A percentile compares a stretch with the other conserved stretches of the same genome.
phyloP scores from a whole-genome alignment of 2,113 vertebrate species.

The Hippocampus guttulatus region DNA sequence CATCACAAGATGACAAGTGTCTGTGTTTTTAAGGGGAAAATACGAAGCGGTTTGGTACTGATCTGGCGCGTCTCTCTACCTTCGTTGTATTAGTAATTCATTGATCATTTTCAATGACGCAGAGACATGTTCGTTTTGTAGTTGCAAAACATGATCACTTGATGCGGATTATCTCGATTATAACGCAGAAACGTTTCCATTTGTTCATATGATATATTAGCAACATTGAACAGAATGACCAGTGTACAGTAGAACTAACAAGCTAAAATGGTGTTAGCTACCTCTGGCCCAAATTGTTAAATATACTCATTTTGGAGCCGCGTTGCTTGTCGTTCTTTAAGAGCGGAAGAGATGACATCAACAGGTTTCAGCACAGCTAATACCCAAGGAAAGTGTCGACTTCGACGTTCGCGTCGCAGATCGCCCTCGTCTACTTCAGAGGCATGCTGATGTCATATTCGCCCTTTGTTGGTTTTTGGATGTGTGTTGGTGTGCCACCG shows the following conservation, averaged over 20 bases:
- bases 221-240: neutral
- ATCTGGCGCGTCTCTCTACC: neutral
- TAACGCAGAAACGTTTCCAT: neutral
- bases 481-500: neutral
- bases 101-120: neutral
- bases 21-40: neutral
- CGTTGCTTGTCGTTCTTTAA: neutral
- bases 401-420: slow-evolving; percentile 13
- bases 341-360: slow-evolving; percentile 3
- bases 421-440: neutral
- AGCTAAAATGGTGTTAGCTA: neutral
- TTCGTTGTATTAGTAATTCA: neutral
- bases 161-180: neutral
- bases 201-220: neutral
- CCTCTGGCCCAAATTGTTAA: neutral
- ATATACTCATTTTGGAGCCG: neutral
- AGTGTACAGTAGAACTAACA: neutral
- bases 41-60: neutral
- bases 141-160: neutral
- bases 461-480: neutral
- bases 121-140: neutral
- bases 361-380: slow-evolving; percentile 39
- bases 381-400: slow-evolving; percentile 7
- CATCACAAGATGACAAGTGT: neutral
- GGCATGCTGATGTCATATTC: neutral